These are phyloP conservation scores for Adelges cooleyi DNA, from an alignment of 1,140 invertebrate species.

Conservation along the genomic window DNA sequence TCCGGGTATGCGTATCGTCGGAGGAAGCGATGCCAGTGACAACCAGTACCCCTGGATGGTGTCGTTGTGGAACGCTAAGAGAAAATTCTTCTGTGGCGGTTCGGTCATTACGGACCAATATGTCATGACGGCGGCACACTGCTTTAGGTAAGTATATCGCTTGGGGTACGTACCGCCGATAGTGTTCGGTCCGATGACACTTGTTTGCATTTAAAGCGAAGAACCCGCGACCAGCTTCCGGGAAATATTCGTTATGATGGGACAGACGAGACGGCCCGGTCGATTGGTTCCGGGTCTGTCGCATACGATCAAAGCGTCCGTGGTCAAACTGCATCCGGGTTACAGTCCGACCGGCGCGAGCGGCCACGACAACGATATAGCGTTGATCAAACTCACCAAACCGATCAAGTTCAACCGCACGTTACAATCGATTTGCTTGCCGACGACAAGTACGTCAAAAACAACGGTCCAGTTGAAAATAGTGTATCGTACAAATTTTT, in stretches of 20 bases:
- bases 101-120: conserved; percentile 48
- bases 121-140: conserved; percentile 51
- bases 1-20: conserved; percentile 39
- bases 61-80: conserved; percentile 38
- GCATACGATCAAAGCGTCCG: conserved; percentile 33
- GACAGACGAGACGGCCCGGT: neutral
- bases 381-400: conserved; percentile 42
- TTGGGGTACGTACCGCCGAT: conserved; percentile 32
- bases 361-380: conserved; percentile 45
- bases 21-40: conserved; percentile 39
- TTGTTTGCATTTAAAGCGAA: conserved; percentile 34
- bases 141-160: conserved; percentile 41
- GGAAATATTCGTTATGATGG: neutral
- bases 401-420: conserved; percentile 38
- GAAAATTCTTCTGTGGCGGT: conserved; percentile 49
- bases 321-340: conserved; percentile 37
- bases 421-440: conserved; percentile 46
- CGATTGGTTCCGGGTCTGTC: neutral
- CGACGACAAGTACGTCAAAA: conserved; percentile 39
- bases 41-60: conserved; percentile 47
- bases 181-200: too few relatives aligned
- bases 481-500: neutral
- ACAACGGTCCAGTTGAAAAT: neutral
- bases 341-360: conserved; percentile 35
- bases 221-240: conserved; percentile 34